Conservation (phyloP, 2,797 vertebrate species). For the Helarctos malayanus region DNA sequence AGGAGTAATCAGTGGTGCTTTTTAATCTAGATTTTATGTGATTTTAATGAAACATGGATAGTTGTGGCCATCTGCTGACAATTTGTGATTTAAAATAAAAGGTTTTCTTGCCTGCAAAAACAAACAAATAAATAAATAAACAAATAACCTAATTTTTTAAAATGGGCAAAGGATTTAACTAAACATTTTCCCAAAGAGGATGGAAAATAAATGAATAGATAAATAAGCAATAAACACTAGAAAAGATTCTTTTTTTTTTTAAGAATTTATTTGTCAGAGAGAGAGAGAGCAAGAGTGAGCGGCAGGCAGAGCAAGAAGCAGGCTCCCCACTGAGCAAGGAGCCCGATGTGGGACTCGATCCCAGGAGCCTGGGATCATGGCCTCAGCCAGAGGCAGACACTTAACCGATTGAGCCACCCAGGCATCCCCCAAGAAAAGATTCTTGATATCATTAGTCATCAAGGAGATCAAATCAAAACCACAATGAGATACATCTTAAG, state of each 20-base stretch:
- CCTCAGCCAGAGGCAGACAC: too few species aligned
- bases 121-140: neutral
- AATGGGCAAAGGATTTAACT: neutral
- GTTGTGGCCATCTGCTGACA: slow-evolving; percentile 92
- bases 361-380: too few species aligned
- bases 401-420: too few species aligned
- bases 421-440: too few species aligned
- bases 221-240: neutral
- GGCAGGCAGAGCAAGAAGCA: too few species aligned
- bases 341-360: too few species aligned
- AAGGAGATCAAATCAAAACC: too few species aligned
- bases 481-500: too few species aligned
- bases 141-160: neutral
- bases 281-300: too few species aligned
- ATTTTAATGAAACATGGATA: slow-evolving; percentile 95
- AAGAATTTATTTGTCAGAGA: too few species aligned
- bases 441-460: too few species aligned
- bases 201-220: neutral
- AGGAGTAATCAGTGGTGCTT: slow-evolving; percentile 99
- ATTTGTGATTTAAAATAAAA: slow-evolving; percentile 92
- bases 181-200: slow-evolving; percentile 24
- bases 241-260: neutral
- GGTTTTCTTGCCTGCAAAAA: slow-evolving; percentile 88
- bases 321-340: too few species aligned
- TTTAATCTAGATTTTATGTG: slow-evolving; percentile 96